phyloP scores from a whole-genome alignment of 2,888 invertebrate species.

The Chrysomela aeneicollis region DNA sequence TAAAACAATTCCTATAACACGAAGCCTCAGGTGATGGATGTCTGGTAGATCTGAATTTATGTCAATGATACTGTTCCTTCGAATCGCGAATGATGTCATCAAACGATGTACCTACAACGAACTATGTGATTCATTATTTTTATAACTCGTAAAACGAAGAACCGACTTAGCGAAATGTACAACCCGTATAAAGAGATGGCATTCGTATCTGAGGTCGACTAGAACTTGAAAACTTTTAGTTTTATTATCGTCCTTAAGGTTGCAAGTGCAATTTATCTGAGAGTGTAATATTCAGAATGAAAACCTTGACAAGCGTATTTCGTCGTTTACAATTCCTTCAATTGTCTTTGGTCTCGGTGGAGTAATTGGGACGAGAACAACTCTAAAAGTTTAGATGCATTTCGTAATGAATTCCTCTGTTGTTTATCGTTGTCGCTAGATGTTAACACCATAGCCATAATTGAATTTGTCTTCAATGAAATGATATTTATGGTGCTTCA shows the following conservation, averaged over 20 bases:
- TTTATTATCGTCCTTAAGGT: slow-evolving; percentile 3
- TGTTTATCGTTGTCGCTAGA: not conserved
- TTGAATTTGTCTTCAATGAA: not conserved
- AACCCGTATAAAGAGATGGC: not conserved
- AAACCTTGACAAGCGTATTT: slow-evolving; percentile 4
- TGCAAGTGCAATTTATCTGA: slow-evolving; percentile 7
- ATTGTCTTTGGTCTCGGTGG: slow-evolving; percentile 5
- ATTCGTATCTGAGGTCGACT: slow-evolving; percentile 3
- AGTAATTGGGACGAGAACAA: slow-evolving; percentile 7
- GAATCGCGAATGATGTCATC: not conserved
- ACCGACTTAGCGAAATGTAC: not conserved
- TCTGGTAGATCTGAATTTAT: too few species aligned
- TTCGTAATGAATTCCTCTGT: not conserved
- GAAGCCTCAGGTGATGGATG: too few species aligned
- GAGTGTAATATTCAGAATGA: slow-evolving; percentile 3
- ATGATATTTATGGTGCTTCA: not conserved
- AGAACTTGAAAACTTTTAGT: not conserved
- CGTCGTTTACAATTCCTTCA: slow-evolving; percentile 1
- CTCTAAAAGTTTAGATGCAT: slow-evolving; percentile 2
- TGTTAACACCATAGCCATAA: not conserved
- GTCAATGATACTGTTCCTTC: not conserved
- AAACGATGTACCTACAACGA: not conserved
- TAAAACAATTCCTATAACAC: too few species aligned
- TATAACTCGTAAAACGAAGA: slow-evolving; percentile 3
- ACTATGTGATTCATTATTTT: slow-evolving; percentile 14